A percentile compares a stretch with the other conserved stretches of the same genome.
phyloP scores from a whole-genome alignment of 2,888 invertebrate species.

The Perdita meconis region DNA sequence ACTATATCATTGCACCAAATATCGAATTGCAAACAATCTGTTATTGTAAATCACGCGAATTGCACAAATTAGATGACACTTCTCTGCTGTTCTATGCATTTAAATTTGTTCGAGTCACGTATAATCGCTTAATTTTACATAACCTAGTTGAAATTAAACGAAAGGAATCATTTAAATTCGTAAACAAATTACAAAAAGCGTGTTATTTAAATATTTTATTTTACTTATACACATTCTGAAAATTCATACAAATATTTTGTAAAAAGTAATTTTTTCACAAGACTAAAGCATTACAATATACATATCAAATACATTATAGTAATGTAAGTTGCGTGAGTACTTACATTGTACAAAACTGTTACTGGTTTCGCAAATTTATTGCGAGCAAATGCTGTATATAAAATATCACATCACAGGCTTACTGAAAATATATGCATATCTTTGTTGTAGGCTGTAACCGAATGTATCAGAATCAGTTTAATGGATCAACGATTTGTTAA shows the following conservation, averaged over 20 bases:
- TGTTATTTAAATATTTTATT: conserved; percentile 24
- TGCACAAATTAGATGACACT: too few relatives aligned
- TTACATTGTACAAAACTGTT: too few relatives aligned
- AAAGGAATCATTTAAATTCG: not conserved
- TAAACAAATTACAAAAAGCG: not conserved
- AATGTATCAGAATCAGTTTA: conserved; percentile 88
- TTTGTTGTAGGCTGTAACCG: conserved; percentile 87
- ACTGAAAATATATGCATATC: conserved; percentile 87
- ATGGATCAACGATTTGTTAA: conserved; percentile 84
- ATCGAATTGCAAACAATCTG: too few relatives aligned
- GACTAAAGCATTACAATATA: not conserved
- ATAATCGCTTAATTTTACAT: too few relatives aligned
- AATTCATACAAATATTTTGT: conserved; percentile 21
- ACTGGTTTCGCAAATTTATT: too few relatives aligned
- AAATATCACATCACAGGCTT: conserved; percentile 77
- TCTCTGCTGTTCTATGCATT: too few relatives aligned
- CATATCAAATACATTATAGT: not conserved
- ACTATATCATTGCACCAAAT: too few relatives aligned
- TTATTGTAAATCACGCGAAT: too few relatives aligned
- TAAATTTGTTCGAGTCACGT: too few relatives aligned
- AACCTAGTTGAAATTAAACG: too few relatives aligned
- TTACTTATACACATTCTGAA: conserved; percentile 18
- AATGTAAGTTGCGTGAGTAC: too few relatives aligned
- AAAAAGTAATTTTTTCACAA: conserved; percentile 29
- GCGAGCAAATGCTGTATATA: too few relatives aligned